A percentile compares a stretch with the other conserved stretches of the same genome.
phyloP scores from a whole-genome alignment of 2,113 vertebrate species.

The Athene cunicularia region DNA sequence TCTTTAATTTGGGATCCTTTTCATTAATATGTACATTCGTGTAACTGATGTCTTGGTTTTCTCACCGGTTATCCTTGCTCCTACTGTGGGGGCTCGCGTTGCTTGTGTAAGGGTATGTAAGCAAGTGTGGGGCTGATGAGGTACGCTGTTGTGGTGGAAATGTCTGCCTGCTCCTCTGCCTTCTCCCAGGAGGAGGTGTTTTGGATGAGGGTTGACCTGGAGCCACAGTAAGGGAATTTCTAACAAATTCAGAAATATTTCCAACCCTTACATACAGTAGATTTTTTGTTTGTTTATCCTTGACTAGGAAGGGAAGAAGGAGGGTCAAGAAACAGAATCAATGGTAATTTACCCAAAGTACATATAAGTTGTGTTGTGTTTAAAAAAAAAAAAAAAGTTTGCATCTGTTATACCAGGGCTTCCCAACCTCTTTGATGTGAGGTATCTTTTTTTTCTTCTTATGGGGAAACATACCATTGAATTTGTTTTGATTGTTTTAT shows the following conservation, averaged over 20 bases:
- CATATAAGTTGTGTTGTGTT: conserved; percentile 15
- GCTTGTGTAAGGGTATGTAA: fast-evolving
- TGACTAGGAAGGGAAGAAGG: not conserved
- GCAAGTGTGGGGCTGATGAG: not conserved
- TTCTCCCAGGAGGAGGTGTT: conserved; percentile 64
- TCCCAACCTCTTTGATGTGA: conserved; percentile 37
- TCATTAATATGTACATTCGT: fast-evolving
- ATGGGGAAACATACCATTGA: not conserved
- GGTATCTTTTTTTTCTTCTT: not conserved
- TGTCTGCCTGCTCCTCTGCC: conserved; percentile 33
- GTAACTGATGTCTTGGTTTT: not conserved
- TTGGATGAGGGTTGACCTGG: conserved; percentile 46
- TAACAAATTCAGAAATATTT: conserved; percentile 44
- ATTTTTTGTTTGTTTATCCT: not conserved
- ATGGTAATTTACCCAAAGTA: conserved; percentile 21
- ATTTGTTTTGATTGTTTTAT: conserved; percentile 25
- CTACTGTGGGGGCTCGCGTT: not conserved
- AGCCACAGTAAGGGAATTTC: not conserved
- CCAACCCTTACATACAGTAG: not conserved
- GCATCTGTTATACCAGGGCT: conserved; percentile 57
- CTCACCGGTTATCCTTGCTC: not conserved
- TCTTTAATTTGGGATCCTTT: not conserved
- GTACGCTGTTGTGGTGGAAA: not conserved
- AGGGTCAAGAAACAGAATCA: not conserved
- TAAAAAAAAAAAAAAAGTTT: conserved; percentile 7